phyloP scores from a whole-genome alignment of 1,140 invertebrate genomes.

The Ips typographus region DNA sequence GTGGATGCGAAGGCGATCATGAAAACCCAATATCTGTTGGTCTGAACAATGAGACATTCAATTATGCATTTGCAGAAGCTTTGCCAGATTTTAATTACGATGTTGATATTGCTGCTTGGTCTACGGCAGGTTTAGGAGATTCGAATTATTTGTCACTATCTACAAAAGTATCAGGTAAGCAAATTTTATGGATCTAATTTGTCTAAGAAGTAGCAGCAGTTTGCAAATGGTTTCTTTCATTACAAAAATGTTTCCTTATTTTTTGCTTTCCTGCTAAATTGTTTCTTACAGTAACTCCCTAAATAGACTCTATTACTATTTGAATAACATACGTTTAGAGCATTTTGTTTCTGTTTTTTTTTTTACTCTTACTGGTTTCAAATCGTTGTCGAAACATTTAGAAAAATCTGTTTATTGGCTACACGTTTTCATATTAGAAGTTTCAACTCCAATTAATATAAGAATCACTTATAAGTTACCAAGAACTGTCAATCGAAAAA shows the following conservation, averaged over 20 bases:
- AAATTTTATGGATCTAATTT: neutral
- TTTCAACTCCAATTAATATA: too few relatives aligned
- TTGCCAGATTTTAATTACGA: constrained; percentile 18
- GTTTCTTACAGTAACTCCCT: too few relatives aligned
- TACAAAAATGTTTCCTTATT: neutral
- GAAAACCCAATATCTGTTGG: neutral
- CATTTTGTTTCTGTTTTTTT: too few relatives aligned
- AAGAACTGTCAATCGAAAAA: too few relatives aligned
- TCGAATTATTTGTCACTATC: too few relatives aligned
- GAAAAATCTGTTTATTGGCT: too few relatives aligned
- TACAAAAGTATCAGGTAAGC: neutral
- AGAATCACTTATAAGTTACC: too few relatives aligned
- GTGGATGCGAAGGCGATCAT: neutral
- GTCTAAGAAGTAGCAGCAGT: neutral
- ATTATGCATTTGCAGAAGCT: neutral
- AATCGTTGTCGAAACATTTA: too few relatives aligned
- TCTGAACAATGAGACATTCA: neutral
- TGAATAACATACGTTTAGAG: too few relatives aligned
- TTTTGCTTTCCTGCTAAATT: neutral
- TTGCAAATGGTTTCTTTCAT: neutral
- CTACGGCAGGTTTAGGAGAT: constrained; percentile 7
- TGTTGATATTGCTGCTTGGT: constrained; percentile 2
- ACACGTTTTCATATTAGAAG: too few relatives aligned
- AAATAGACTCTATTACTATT: too few relatives aligned
- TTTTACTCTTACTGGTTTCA: too few relatives aligned